Evolutionary conservation across 2,113 vertebrate genomes (phyloP).

Genomic region (Nannobrachium achirus): DNA sequence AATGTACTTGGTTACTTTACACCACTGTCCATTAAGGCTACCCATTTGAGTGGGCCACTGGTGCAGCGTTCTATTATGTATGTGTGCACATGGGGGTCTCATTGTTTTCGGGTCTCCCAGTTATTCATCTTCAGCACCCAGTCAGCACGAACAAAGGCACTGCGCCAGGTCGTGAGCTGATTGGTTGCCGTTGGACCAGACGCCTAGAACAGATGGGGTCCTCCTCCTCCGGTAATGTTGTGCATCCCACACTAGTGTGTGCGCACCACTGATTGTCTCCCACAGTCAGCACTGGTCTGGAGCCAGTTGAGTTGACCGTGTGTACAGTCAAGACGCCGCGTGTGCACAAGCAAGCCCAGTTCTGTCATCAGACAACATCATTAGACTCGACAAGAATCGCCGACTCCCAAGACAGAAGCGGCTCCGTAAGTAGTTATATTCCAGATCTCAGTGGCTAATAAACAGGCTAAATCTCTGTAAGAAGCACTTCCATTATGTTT

Average conservation of each 20-base stretch:
- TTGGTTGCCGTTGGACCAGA: constrained; percentile 53
- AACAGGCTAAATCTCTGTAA: too few relatives aligned
- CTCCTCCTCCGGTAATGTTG: constrained; percentile 17
- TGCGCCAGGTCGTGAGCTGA: constrained; percentile 58
- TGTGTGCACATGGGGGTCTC: constrained; percentile 25
- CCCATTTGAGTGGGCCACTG: too few relatives aligned
- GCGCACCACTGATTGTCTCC: constrained; percentile 43
- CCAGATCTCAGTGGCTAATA: neutral
- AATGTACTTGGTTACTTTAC: too few relatives aligned
- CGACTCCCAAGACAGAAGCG: constrained; percentile 3
- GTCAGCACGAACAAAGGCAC: constrained; percentile 67
- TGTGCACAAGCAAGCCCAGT: too few relatives aligned
- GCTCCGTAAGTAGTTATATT: constrained; percentile 19
- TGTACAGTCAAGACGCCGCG: too few relatives aligned
- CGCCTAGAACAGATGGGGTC: constrained; percentile 65
- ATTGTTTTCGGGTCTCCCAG: constrained; percentile 59
- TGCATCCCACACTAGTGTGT: too few relatives aligned
- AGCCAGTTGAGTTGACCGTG: constrained; percentile 19
- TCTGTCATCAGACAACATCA: neutral
- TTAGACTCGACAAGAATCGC: constrained; percentile 37
- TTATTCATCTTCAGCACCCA: constrained; percentile 54
- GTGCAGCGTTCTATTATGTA: constrained; percentile 1
- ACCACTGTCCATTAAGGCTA: too few relatives aligned
- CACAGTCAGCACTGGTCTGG: neutral
- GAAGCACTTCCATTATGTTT: too few relatives aligned